A percentile compares a stretch with the other conserved stretches of the same genome.
Conservation (phyloP, 2,113 vertebrate species). For the Struthidea cinerea region DNA sequence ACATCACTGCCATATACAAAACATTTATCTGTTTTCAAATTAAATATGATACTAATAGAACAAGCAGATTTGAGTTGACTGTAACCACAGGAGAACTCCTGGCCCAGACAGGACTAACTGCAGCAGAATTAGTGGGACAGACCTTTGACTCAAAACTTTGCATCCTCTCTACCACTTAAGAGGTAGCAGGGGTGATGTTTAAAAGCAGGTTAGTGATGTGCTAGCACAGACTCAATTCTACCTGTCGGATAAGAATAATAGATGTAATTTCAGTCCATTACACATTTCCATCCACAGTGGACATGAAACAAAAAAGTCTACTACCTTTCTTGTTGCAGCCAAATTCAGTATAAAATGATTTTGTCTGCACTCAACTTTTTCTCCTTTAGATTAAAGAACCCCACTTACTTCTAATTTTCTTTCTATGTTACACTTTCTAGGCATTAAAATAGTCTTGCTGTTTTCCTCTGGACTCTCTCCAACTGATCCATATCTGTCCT, state of each 20-base stretch:
- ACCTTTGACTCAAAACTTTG: background rate
- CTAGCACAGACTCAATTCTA: background rate
- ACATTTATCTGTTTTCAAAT: background rate
- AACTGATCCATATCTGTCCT: constrained; percentile 52
- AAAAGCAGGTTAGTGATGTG: background rate
- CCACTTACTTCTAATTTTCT: constrained; percentile 58
- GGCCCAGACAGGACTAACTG: background rate
- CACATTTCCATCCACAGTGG: background rate
- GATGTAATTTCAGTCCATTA: background rate
- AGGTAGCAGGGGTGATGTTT: background rate
- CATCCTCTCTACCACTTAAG: background rate
- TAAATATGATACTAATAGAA: background rate
- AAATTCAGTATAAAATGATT: background rate
- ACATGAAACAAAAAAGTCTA: background rate
- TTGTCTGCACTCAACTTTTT: background rate
- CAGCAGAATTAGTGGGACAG: background rate
- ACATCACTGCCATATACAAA: background rate
- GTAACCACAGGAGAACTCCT: background rate
- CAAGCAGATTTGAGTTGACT: background rate
- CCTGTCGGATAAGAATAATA: background rate
- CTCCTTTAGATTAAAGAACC: constrained; percentile 46
- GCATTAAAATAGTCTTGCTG: constrained; percentile 43
- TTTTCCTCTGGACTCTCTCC: constrained; percentile 44
- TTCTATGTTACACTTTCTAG: constrained; percentile 50
- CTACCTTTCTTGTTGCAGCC: background rate